Evolutionary conservation across 2,888 invertebrate genomes (phyloP), one percentile per base, ranked within the genome.

Genomic region (Apotomis turbidana): DNA sequence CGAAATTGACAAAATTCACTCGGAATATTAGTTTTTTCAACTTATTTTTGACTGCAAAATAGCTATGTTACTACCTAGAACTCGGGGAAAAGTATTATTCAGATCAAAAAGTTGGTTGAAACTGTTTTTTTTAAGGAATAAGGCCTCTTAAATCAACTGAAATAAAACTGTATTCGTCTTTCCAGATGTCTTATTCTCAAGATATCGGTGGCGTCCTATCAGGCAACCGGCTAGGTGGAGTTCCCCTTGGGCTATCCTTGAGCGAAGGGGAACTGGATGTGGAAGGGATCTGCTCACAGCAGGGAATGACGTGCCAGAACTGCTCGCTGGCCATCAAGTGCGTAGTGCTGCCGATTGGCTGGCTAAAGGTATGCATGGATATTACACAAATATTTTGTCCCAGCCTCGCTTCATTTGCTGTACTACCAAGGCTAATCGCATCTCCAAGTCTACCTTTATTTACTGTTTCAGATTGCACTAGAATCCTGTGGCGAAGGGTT

Each of bases 151-250:
- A 15, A 15, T 15, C 15, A 15, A 15, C 15, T 15, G 15, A 15
- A 15, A 15, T 15, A 15, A 6, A 41, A 41, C 54, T 68, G 49
- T 54, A 46, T 9, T 55, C 54, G 46, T 15, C 36, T 54, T 78
- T 80, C 1, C 82, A 92, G 91, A 49, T 85, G 9, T 83, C 88
- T 1, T 82, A 82, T 1, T 87, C 90, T 0, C 86, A 89, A 63
- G 90, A 91, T 64, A 79, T 93, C 0, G 82, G 90, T 0, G 91
- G 90, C 0, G 86, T 89, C 5, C 75, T 92, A 41, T 84, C 90
- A 57, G 93, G 93, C 0, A 88, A 93, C 79, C 84, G 89, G 4
- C 90, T 93, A 91, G 93, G 83, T 0, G 87, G 86, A 0, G 87
- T 90, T 0, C 93, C 93, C 0, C 81, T 93, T 5, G 93, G 93